phyloP scores from a whole-genome alignment of 2,888 invertebrate genomes.

The Dasysyrphus albostriatus region DNA sequence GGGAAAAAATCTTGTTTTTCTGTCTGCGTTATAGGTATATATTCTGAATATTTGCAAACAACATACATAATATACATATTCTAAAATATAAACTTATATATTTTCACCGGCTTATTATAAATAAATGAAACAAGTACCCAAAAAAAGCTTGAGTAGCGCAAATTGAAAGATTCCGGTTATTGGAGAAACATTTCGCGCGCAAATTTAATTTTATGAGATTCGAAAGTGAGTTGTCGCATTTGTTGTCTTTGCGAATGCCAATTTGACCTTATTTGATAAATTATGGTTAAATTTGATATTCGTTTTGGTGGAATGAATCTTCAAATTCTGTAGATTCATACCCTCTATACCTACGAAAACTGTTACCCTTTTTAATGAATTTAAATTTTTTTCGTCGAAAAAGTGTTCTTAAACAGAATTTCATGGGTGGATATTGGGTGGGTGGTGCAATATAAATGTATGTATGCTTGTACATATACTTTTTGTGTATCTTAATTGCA shows the following conservation, averaged over 20 bases:
- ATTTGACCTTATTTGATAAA: slow-evolving; percentile 36
- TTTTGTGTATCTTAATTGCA: not conserved
- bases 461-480: not conserved
- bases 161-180: slow-evolving; percentile 15
- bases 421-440: not conserved
- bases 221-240: slow-evolving; percentile 41
- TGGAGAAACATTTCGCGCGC: slow-evolving; percentile 44
- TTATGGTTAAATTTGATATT: slow-evolving; percentile 8
- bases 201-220: slow-evolving; percentile 43
- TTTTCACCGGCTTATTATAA: slow-evolving; percentile 63
- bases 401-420: not conserved
- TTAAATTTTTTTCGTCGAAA: not conserved
- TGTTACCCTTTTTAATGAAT: not conserved
- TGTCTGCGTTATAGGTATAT: slow-evolving; percentile 24
- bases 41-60: slow-evolving; percentile 46
- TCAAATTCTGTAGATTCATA: too few relatives aligned
- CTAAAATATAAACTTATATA: slow-evolving; percentile 26
- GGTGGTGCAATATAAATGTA: not conserved
- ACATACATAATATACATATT: slow-evolving; percentile 39
- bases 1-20: slow-evolving; percentile 33
- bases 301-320: slow-evolving; percentile 5
- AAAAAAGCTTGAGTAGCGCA: not conserved
- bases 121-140: slow-evolving; percentile 39
- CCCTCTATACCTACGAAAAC: too few relatives aligned
- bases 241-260: not conserved